A percentile compares a stretch with the other conserved stretches of the same genome.
Evolutionary conservation across 1,140 invertebrate species (phyloP).

Genomic region (Brachionus rubens): DNA sequence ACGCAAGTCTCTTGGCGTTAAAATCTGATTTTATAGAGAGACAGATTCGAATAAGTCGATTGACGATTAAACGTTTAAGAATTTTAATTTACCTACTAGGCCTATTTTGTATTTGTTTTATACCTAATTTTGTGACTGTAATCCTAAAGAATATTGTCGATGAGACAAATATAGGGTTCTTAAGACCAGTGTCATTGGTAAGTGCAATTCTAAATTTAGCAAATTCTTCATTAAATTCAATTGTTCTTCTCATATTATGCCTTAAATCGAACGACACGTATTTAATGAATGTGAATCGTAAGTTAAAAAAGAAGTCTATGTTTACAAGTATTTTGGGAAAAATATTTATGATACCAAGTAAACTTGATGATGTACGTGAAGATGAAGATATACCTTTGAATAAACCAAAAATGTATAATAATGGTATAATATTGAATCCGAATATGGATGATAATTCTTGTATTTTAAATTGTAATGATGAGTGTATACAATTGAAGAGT

Average conservation of each 20-base stretch:
- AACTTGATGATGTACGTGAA: too few species aligned
- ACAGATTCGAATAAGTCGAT: constrained; percentile 24
- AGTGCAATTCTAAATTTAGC: constrained; percentile 16
- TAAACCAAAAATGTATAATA: not conserved
- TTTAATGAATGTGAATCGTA: constrained; percentile 21
- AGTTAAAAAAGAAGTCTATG: not conserved
- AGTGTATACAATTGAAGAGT: constrained; percentile 9
- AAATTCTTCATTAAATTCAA: constrained; percentile 15
- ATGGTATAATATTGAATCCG: not conserved
- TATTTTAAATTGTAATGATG: constrained; percentile 14
- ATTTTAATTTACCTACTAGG: constrained; percentile 3
- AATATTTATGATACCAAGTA: not conserved
- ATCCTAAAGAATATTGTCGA: constrained; percentile 38
- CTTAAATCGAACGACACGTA: constrained; percentile 25
- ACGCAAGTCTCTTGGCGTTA: not conserved
- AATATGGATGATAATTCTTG: not conserved
- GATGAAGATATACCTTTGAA: not conserved
- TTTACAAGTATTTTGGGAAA: not conserved
- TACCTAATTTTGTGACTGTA: constrained; percentile 35
- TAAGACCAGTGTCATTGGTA: constrained; percentile 15
- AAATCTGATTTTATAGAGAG: constrained; percentile 21
- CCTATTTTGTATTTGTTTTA: constrained; percentile 32
- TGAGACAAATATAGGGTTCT: not conserved
- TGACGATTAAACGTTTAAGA: constrained; percentile 28
- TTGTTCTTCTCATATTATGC: constrained; percentile 19